phyloP scores from a whole-genome alignment of 2,888 invertebrate species.

The Cephus pulcher region DNA sequence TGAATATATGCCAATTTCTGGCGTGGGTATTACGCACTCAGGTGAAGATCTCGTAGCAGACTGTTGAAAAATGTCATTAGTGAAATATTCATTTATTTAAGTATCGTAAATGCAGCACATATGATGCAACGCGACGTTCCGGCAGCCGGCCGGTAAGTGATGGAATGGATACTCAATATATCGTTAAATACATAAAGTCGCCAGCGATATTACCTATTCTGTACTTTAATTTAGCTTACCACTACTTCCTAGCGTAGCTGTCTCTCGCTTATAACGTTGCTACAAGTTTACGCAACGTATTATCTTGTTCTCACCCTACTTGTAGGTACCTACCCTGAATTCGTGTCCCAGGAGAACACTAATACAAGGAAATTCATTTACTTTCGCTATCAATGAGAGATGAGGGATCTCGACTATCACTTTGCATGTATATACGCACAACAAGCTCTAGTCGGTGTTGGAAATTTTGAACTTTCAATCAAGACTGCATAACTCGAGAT shows the following conservation, averaged over 20 bases:
- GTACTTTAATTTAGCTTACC: constrained; percentile 39
- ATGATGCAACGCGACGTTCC: constrained; percentile 38
- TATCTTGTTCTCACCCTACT: constrained; percentile 31
- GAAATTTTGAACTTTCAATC: neutral
- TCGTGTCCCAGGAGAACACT: neutral
- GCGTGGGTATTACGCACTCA: neutral
- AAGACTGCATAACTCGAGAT: neutral
- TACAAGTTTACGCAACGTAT: constrained; percentile 26
- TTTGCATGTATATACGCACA: neutral
- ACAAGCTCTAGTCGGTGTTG: neutral
- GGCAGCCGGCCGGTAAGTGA: constrained; percentile 39
- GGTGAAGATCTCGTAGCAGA: neutral
- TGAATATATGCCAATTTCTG: neutral
- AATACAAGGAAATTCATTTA: neutral
- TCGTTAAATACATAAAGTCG: constrained; percentile 60
- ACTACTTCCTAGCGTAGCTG: constrained; percentile 25
- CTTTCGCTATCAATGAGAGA: neutral
- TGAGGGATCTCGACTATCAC: neutral
- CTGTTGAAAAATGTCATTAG: constrained; percentile 16
- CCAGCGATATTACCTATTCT: constrained; percentile 55
- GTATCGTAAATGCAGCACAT: constrained; percentile 55
- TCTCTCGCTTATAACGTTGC: constrained; percentile 19
- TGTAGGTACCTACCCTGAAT: constrained; percentile 16
- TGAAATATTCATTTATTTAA: constrained; percentile 47
- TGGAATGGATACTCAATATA: constrained; percentile 58